These are phyloP conservation scores for Cordylochernes scorpioides DNA, from an alignment of 2,888 invertebrate genomes.

Conservation along the genomic window DNA sequence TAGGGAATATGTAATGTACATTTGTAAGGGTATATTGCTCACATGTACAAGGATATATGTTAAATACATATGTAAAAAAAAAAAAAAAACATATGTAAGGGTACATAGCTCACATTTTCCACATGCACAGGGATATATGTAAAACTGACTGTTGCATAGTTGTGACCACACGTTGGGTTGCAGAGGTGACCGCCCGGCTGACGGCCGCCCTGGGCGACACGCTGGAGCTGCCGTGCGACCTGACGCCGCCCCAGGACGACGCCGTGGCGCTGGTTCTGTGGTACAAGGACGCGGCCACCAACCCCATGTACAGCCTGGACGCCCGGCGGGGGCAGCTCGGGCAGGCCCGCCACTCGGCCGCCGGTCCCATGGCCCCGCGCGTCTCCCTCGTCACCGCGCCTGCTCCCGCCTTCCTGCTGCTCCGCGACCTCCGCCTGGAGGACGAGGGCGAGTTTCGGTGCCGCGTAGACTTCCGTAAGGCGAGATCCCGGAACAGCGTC, in stretches of 20 bases:
- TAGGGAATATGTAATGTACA: no score
- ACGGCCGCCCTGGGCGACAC: no score
- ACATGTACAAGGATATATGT: no score
- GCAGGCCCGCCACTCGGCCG: slow-evolving; percentile 28
- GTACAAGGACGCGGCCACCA: slow-evolving; percentile 66
- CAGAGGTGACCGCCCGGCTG: no score
- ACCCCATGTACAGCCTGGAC: slow-evolving; percentile 27
- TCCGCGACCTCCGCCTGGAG: slow-evolving; percentile 37
- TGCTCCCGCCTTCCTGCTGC: slow-evolving; percentile 12
- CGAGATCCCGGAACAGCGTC: slow-evolving; percentile 62
- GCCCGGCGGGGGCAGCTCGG: slow-evolving; percentile 13
- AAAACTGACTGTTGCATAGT: no score
- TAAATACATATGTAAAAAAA: no score
- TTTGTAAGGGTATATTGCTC: no score
- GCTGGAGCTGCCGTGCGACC: slow-evolving; percentile 76
- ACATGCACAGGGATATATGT: no score
- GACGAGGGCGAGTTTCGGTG: slow-evolving; percentile 74
- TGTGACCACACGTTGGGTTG: no score
- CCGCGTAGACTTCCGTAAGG: slow-evolving; percentile 64
- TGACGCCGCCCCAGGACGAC: slow-evolving; percentile 45
- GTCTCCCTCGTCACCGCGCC: slow-evolving; percentile 54
- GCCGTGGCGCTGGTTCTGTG: slow-evolving; percentile 63
- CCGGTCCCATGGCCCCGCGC: slow-evolving; percentile 55
- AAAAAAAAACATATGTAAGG: no score
- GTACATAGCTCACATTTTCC: no score